Base-by-base conservation (phyloP, 1,140 invertebrate species). In the Rhopalosiphum padi region DNA sequence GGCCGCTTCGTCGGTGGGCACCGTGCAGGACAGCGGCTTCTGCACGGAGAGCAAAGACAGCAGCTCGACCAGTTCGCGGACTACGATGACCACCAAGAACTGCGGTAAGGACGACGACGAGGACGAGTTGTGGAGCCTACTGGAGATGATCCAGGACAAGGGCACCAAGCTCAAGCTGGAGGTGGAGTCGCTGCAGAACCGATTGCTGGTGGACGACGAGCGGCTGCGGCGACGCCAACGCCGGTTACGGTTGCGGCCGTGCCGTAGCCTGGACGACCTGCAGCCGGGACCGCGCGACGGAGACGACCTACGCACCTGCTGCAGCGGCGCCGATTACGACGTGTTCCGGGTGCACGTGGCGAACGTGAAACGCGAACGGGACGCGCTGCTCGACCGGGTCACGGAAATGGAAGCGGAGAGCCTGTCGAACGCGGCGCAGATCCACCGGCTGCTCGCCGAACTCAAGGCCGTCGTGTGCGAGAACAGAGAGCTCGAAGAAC, bases 11-110 rank as follows among this genome's bases (percentile, higher is more conserved):
- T 95, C 95, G 94, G 96, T 96, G 93, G 96, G 95, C 55, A 97
- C 97, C 87, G 97, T 98, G 22, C 97, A 98, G 95, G 97, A 98
- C 95, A 98, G 97, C 25, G 97, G 97, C 53, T 98, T 98, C 95
- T 98, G 97, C 95, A 98, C 97, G 86, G 97, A 98, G 95, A 97
- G 97, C 97, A 35, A 96, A 95, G 15, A 96, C 95, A 93, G 93
- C 77, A 55, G 15, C 94, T 95, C 15, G 93, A 95, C 82, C 95
- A 94, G 93, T 23, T 94, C 94, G 30, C 90, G 94, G 93, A 96
- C 97, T 94, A 96, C 96, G 35, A 90, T 41, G 88, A 90, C 88
- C 37, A 90, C 89, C 6, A 93, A 93, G 46, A 93, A 86, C 91
- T 68, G 89, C 30, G 60, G 55, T 37, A 93, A 86, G 48, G 91